Percentiles rank a stretch among this genome's conserved stretches.
Conservation (phyloP, 2,888 invertebrate genomes). For the Aproaerema taeniolella region DNA sequence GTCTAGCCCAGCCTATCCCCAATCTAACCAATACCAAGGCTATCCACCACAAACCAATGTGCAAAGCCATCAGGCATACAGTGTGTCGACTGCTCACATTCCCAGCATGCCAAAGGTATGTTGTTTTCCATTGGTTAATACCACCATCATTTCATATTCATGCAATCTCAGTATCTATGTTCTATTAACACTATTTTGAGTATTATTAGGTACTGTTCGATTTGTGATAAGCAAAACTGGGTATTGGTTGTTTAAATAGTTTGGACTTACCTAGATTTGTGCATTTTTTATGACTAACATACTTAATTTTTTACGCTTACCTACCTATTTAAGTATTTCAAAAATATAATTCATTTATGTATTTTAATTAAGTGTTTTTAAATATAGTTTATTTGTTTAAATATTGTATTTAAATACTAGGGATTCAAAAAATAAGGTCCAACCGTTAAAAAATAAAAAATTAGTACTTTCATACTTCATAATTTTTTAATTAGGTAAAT, state of each 20-base stretch:
- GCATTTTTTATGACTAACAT: not conserved
- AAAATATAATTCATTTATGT: too few relatives aligned
- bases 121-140: constrained; percentile 25
- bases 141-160: constrained; percentile 3
- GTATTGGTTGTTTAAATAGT: constrained; percentile 8
- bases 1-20: constrained; percentile 27
- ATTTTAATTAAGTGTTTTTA: too few relatives aligned
- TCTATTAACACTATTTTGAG: constrained; percentile 1
- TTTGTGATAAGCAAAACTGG: constrained; percentile 59
- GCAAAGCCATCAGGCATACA: constrained; percentile 43
- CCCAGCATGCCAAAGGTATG: constrained; percentile 50
- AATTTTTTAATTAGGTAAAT: too few relatives aligned
- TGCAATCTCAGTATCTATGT: too few relatives aligned
- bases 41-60: constrained; percentile 37
- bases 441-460: too few relatives aligned
- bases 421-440: too few relatives aligned
- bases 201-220: constrained; percentile 17
- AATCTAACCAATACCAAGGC: constrained; percentile 45
- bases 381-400: too few relatives aligned
- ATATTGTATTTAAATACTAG: too few relatives aligned
- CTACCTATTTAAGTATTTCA: too few relatives aligned
- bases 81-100: constrained; percentile 38
- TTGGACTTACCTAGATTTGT: not conserved
- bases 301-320: not conserved
- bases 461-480: too few relatives aligned